These are phyloP conservation scores for Prionailurus bengalensis DNA, from an alignment of 2,113 vertebrate genomes.

Conservation along the genomic window DNA sequence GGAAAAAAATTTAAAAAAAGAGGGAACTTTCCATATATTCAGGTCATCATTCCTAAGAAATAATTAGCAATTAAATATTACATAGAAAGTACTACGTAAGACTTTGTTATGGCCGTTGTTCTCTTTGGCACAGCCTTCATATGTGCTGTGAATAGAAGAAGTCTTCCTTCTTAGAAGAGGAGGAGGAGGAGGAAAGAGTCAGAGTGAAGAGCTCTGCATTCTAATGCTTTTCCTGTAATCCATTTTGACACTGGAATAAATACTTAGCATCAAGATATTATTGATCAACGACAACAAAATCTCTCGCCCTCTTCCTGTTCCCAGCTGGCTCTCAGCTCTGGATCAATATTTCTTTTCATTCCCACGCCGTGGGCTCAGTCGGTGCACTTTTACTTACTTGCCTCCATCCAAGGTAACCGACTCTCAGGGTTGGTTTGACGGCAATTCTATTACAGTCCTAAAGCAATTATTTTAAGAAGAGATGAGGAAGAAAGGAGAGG, in stretches of 20 bases:
- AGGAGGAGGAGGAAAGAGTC: background rate
- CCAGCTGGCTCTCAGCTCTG: background rate
- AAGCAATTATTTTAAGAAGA: conserved; percentile 76
- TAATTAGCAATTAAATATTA: background rate
- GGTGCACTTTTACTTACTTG: conserved; percentile 57
- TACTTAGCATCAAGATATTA: conserved; percentile 60
- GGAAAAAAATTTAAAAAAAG: background rate
- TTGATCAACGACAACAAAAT: background rate
- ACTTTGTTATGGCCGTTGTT: background rate
- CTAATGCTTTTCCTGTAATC: conserved; percentile 2
- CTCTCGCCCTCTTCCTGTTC: background rate
- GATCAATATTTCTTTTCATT: conserved; percentile 69
- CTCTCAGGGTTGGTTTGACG: conserved; percentile 53
- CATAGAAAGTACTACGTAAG: background rate
- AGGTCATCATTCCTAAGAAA: background rate
- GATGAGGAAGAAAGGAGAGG: conserved; percentile 45
- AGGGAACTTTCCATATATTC: background rate
- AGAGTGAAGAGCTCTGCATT: background rate
- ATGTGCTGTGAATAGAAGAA: background rate
- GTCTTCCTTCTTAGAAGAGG: background rate
- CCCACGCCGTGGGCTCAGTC: conserved; percentile 22
- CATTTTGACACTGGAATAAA: conserved; percentile 54
- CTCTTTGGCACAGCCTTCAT: background rate
- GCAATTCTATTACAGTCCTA: conserved; percentile 68
- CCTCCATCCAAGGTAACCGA: conserved; percentile 22